phyloP scores from a whole-genome alignment of 2,113 vertebrate genomes.

The Bostrychus sinensis region DNA sequence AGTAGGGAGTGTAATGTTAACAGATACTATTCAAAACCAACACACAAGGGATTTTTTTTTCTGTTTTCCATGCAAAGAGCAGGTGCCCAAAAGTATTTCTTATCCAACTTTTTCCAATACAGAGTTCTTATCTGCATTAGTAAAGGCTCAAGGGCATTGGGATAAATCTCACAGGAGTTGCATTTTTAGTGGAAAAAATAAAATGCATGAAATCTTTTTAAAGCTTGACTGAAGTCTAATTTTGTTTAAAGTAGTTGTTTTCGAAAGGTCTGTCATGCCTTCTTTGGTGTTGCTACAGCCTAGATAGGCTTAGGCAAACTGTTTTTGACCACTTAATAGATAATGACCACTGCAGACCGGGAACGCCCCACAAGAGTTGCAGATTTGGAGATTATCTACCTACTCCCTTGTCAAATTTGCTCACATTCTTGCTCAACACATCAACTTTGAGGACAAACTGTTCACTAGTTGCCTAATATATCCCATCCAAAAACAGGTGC shows the following conservation, averaged over 20 bases:
- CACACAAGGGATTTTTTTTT: constrained; percentile 20
- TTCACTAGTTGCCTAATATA: too few relatives aligned
- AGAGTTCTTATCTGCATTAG: constrained; percentile 49
- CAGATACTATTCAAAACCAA: constrained; percentile 57
- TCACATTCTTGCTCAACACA: too few relatives aligned
- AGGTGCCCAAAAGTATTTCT: constrained; percentile 65
- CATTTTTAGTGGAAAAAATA: constrained; percentile 43
- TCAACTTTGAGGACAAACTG: too few relatives aligned
- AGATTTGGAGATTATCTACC: too few relatives aligned
- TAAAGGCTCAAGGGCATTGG: constrained; percentile 38
- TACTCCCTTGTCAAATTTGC: too few relatives aligned
- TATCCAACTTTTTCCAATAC: constrained; percentile 47
- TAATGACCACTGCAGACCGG: too few relatives aligned
- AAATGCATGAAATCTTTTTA: constrained; percentile 21
- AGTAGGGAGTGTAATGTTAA: constrained; percentile 43
- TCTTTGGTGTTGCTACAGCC: too few relatives aligned
- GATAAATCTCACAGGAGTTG: constrained; percentile 37
- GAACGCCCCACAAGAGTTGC: too few relatives aligned
- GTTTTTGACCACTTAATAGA: too few relatives aligned
- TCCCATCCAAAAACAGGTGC: too few relatives aligned
- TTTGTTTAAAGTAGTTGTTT: not conserved
- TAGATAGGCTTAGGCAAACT: too few relatives aligned
- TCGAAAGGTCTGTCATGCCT: too few relatives aligned
- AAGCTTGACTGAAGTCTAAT: constrained; percentile 20
- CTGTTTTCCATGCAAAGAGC: constrained; percentile 10